A percentile compares a stretch with the other conserved stretches of the same genome.
Conservation (phyloP, 2,797 vertebrate genomes). For the Delichon dasypus region DNA sequence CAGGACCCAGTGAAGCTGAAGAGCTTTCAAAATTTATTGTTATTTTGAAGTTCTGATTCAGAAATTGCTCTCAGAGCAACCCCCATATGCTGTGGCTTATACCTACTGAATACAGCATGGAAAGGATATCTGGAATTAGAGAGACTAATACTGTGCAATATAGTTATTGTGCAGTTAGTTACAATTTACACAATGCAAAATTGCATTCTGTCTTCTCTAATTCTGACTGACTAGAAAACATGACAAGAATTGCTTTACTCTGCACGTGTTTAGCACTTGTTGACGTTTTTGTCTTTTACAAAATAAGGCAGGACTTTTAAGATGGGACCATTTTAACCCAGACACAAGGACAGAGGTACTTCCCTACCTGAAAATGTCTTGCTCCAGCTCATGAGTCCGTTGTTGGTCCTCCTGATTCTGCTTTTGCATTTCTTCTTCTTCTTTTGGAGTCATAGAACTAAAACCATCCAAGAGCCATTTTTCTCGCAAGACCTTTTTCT, state of each 20-base stretch:
- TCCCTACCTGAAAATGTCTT: conserved; percentile 85
- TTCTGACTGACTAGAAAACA: not conserved
- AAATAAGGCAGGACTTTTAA: not conserved
- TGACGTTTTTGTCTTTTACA: not conserved
- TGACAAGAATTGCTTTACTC: not conserved
- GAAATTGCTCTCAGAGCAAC: not conserved
- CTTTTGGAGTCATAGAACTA: conserved; percentile 83
- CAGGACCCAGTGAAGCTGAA: not conserved
- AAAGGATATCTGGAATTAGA: not conserved
- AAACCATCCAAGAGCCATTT: conserved; percentile 96
- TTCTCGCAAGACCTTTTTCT: conserved; percentile 94
- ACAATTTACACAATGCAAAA: not conserved
- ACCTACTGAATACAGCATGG: not conserved
- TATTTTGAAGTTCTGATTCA: not conserved
- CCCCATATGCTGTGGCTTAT: not conserved
- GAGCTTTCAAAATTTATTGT: not conserved
- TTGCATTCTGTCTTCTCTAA: not conserved
- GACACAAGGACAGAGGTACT: not conserved
- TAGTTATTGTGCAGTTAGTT: not conserved
- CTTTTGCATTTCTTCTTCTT: conserved; percentile 86
- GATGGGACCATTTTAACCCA: not conserved
- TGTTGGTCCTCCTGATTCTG: conserved; percentile 86
- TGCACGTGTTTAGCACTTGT: not conserved
- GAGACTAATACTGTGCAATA: not conserved
- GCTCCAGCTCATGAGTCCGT: conserved; percentile 82